Evolutionary conservation across 2,888 invertebrate species (phyloP).

Genomic region (Andrena haemorrhoa): DNA sequence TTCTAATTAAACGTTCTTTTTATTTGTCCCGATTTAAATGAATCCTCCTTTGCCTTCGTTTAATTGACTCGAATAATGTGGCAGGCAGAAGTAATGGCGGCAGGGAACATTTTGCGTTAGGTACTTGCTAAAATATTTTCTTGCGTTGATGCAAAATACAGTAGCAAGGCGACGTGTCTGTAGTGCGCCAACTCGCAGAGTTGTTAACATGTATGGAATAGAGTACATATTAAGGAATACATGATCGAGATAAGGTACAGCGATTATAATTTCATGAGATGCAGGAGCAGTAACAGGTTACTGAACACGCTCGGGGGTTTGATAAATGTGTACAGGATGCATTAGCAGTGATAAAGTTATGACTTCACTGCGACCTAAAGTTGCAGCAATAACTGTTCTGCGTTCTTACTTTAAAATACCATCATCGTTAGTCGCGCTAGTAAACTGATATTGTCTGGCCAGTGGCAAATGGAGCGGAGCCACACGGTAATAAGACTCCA

Average conservation of each 20-base stretch:
- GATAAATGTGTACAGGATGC: conserved; percentile 6
- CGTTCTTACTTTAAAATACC: conserved; percentile 28
- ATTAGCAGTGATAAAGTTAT: conserved; percentile 5
- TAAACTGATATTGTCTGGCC: conserved; percentile 50
- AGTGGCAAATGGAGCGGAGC: conserved; percentile 47
- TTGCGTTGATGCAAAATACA: too few relatives aligned
- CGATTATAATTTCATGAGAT: too few relatives aligned
- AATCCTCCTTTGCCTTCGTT: not conserved
- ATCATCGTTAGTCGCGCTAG: conserved; percentile 54
- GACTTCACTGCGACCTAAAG: not conserved
- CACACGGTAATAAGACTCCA: conserved; percentile 7
- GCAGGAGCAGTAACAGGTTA: not conserved
- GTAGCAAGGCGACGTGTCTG: too few relatives aligned
- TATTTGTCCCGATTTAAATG: not conserved
- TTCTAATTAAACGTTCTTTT: not conserved
- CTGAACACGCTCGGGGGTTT: not conserved
- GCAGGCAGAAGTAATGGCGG: too few relatives aligned
- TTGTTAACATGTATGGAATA: too few relatives aligned
- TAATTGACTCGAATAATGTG: not conserved
- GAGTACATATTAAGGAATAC: too few relatives aligned
- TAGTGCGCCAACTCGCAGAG: too few relatives aligned
- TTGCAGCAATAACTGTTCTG: conserved; percentile 12
- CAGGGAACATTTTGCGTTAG: too few relatives aligned
- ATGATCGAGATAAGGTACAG: too few relatives aligned
- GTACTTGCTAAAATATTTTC: too few relatives aligned